Base-by-base conservation (phyloP, 2,797 vertebrate species). In the Melanotaenia pygmaea region DNA sequence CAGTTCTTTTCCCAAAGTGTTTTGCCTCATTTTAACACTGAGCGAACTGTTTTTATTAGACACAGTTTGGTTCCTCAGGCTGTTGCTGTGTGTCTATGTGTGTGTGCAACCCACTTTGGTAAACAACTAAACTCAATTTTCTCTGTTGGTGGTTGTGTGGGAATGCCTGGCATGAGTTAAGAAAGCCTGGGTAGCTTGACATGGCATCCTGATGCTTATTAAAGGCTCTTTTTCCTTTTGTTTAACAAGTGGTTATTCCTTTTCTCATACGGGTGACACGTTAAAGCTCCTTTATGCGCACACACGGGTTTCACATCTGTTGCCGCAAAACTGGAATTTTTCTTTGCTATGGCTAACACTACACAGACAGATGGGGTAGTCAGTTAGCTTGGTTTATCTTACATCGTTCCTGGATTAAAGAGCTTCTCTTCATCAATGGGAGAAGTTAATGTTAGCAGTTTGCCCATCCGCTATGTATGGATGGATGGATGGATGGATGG, bases 81-180 rank as follows among this genome's bases (percentile, higher is more conserved):
- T 72, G 28, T 60, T 35, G 74, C 61, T 74, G 51, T 75, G 64
- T 66, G n/a, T 82, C 16, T 83, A 32, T 62, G 38, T 69, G 51
- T 70, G 61, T 80, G 50, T 67, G 45, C 43, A 54, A 26, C 62
- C 64, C 61, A 50, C 74, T 79, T 74, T 72, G 45, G 59, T 72
- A 83, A 86, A 87, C 74, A 84, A 74, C 80, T 81, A 58, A 80
- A 83, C 71, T 88, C 77, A 86, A 86, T 92, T 87, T 89, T 86
- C 85, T 84, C 86, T 68, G 86, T 83, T 77, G 88, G 89, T 86
- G 88, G 83, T 82, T 76, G 63, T 20, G 58, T 45, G 64, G 72
- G 77, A 84, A 89, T 87, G 72, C 76, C 67, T 87, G 76, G 80
- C 68, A n/a, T 63, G 63, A 72, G 67, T 78, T 73, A 56, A 60